Evolutionary conservation across 2,113 vertebrate species (phyloP).

Genomic region (Zosterops lateralis): DNA sequence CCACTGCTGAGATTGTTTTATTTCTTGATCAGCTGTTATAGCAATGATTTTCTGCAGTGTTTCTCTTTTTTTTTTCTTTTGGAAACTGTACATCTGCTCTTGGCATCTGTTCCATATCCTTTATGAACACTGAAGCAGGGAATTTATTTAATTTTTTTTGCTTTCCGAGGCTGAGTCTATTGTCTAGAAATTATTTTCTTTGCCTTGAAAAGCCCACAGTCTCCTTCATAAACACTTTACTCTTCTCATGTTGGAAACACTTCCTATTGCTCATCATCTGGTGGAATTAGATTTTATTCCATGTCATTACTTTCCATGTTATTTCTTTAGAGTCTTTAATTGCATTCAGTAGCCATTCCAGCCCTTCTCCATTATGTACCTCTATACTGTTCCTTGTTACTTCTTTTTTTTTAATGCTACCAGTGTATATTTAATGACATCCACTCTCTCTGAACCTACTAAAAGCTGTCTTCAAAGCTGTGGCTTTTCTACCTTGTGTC

Average conservation of each 20-base stretch:
- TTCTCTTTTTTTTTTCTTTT: background rate
- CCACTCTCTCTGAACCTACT: background rate
- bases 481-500: background rate
- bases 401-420: background rate
- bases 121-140: background rate
- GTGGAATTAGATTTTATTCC: background rate
- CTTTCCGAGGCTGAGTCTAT: background rate
- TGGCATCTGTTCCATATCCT: slow-evolving; percentile 42
- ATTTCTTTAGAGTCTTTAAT: background rate
- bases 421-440: background rate
- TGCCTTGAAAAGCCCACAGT: background rate
- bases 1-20: slow-evolving; percentile 32
- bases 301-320: background rate
- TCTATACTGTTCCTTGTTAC: background rate
- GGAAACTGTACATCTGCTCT: slow-evolving; percentile 52
- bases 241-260: background rate
- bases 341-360: background rate
- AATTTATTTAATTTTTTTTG: background rate
- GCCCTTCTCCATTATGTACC: background rate
- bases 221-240: background rate
- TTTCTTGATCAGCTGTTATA: slow-evolving; percentile 49
- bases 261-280: background rate
- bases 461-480: background rate
- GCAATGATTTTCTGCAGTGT: slow-evolving; percentile 36
- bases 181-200: slow-evolving; percentile 42